These are phyloP conservation scores for Temnopleurus reevesii DNA, from an alignment of 53 echinoderm and acorn worm species.

Conservation along the genomic window DNA sequence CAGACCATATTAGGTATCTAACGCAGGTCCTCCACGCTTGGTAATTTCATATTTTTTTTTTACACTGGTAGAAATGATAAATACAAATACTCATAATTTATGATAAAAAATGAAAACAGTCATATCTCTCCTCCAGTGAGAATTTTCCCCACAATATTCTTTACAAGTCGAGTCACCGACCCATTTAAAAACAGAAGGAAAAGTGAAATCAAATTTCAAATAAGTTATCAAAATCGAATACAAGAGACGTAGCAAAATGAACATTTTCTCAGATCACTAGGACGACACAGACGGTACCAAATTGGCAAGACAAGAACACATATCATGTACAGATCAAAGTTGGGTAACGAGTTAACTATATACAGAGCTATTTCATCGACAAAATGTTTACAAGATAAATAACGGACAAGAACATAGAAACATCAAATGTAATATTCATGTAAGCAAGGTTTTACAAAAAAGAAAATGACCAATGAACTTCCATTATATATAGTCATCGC, in stretches of 20 bases:
- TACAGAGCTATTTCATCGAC: slow-evolving; percentile 38
- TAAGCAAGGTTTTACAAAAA: slow-evolving; percentile 42
- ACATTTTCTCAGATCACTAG: slow-evolving; percentile 40
- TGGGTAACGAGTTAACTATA: slow-evolving; percentile 11
- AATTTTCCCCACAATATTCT: background rate
- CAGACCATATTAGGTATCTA: slow-evolving; percentile 39
- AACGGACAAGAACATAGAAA: slow-evolving; percentile 19
- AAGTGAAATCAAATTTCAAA: slow-evolving; percentile 26
- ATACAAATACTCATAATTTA: slow-evolving; percentile 43
- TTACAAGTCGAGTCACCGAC: slow-evolving; percentile 29
- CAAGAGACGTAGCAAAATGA: slow-evolving; percentile 44
- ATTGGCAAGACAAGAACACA: slow-evolving; percentile 56
- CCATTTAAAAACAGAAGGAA: slow-evolving; percentile 16
- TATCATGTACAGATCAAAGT: slow-evolving; percentile 29
- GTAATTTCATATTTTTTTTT: slow-evolving; percentile 22
- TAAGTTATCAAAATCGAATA: slow-evolving; percentile 51
- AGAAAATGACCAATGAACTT: background rate
- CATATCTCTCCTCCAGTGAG: background rate
- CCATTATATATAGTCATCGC: slow-evolving; percentile 5
- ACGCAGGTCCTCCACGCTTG: slow-evolving; percentile 33
- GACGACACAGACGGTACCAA: slow-evolving; percentile 48
- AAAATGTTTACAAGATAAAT: slow-evolving; percentile 47
- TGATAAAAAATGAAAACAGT: background rate
- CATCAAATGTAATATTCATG: slow-evolving; percentile 21
- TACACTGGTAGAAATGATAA: slow-evolving; percentile 59